These are phyloP conservation scores for Terebella lapidaria DNA, from an alignment of 2,888 invertebrate genomes.

Conservation along the genomic window DNA sequence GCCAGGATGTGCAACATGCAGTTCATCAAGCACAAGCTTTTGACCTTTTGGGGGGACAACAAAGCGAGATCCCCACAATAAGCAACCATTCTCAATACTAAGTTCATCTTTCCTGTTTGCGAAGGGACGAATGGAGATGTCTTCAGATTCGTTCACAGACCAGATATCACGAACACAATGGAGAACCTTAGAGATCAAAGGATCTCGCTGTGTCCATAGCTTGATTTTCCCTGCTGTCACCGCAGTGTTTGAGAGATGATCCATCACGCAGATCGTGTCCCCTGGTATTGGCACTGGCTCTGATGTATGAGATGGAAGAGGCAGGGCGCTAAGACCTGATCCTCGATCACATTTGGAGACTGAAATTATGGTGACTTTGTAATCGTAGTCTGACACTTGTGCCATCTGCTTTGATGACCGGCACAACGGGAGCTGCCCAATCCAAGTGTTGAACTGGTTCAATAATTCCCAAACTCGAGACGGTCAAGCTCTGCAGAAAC, in stretches of 20 bases:
- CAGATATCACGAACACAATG: not conserved
- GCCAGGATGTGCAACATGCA: not conserved
- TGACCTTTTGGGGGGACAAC: not conserved
- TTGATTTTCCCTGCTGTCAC: not conserved
- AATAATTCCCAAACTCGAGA: not conserved
- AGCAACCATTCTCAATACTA: not conserved
- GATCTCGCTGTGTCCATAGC: not conserved
- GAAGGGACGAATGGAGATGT: not conserved
- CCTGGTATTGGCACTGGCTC: not conserved
- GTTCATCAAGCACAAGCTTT: not conserved
- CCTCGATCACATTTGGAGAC: not conserved
- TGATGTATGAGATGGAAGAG: not conserved
- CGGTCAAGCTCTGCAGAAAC: not conserved
- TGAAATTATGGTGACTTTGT: not conserved
- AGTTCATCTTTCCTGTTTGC: not conserved
- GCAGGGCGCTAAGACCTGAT: no score
- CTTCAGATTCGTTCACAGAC: not conserved
- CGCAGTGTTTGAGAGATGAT: not conserved
- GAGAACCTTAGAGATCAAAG: not conserved
- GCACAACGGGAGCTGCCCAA: conserved; percentile 3
- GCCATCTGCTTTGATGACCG: not conserved
- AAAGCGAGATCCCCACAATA: not conserved
- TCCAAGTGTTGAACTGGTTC: not conserved
- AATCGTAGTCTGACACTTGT: not conserved
- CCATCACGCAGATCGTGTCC: not conserved